phyloP scores from a whole-genome alignment of 1,140 invertebrate species.

The Halotydeus destructor region DNA sequence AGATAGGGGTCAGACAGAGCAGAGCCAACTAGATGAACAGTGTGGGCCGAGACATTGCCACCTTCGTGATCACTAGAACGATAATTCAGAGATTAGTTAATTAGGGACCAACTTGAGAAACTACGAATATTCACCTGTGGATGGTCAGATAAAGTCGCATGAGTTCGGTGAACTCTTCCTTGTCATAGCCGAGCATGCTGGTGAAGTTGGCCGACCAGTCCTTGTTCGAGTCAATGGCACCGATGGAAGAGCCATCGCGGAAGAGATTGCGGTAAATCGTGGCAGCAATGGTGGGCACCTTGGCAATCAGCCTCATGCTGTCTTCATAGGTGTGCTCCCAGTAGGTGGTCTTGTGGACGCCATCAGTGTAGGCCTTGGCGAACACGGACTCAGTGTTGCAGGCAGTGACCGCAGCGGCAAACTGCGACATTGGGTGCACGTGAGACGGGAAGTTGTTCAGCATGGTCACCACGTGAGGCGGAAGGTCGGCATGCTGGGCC shows the following conservation, averaged over 20 bases:
- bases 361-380: constrained; percentile 33
- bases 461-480: constrained; percentile 78
- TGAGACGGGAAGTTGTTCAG: constrained; percentile 84
- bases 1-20: constrained; percentile 38
- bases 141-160: constrained; percentile 38
- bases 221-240: constrained; percentile 32
- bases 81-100: no score
- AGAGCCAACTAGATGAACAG: constrained; percentile 36
- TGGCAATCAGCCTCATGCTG: constrained; percentile 37
- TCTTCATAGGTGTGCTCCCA: constrained; percentile 37
- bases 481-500: constrained; percentile 67
- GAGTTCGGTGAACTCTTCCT: constrained; percentile 32
- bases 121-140: constrained; percentile 27
- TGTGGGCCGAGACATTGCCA: constrained; percentile 37
- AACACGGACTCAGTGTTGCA: constrained; percentile 37
- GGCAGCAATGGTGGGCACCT: constrained; percentile 36
- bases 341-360: constrained; percentile 32
- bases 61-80: constrained; percentile 33
- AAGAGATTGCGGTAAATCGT: constrained; percentile 38
- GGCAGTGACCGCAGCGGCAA: constrained; percentile 34
- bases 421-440: constrained; percentile 42
- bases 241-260: constrained; percentile 31
- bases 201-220: constrained; percentile 38
- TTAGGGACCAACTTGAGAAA: no score
- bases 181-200: constrained; percentile 34